Base-by-base conservation (phyloP, 2,888 invertebrate genomes). In the Abrostola tripartita region DNA sequence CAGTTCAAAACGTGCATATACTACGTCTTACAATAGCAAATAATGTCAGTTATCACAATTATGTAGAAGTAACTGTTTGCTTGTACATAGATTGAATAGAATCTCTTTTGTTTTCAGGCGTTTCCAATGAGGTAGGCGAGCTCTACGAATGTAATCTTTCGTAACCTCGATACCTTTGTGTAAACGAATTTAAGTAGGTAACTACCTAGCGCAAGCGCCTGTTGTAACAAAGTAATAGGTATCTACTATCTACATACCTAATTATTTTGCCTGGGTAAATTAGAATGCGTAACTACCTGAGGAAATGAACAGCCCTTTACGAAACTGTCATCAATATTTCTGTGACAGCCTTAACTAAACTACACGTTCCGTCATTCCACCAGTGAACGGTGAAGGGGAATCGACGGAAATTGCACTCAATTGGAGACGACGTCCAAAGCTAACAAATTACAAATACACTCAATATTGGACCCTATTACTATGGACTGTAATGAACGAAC, bases 361-460 rank as follows among this genome's bases (percentile, higher is more conserved):
- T 66, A 65, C 41, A 38, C 47, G 61, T 79, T 81, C 73, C 76
- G 76, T 82, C 80, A 84, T 83, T 79, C 76, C 79, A 58, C 65
- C 75, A 63, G 78, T 74, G 80, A 79, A 77, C 76, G 70, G 70
- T 73, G 68, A 73, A 67, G 73, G 73, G 86, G 80, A 83, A 85
- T 83, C 76, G 78, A 63, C 82, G 87, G 88, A 88, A 88, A 88
- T 88, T 88, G 86, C 85, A 82, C 86, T 84, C 83, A 85, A 88
- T 89, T 86, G 87, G 83, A 83, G 82, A 82, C 83, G 79, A 76
- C 78, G 79, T 79, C 74, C 79, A 78, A 69, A 76, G 84, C 82
- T 82, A 82, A 80, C 80, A 83, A 83, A 86, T 86, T 81, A 85
- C 82, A 68, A 71, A 67, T 74, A 74, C 66, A 68, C 59, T 65